Conservation (phyloP, 1,140 invertebrate genomes). For the Drosophila pandora region DNA sequence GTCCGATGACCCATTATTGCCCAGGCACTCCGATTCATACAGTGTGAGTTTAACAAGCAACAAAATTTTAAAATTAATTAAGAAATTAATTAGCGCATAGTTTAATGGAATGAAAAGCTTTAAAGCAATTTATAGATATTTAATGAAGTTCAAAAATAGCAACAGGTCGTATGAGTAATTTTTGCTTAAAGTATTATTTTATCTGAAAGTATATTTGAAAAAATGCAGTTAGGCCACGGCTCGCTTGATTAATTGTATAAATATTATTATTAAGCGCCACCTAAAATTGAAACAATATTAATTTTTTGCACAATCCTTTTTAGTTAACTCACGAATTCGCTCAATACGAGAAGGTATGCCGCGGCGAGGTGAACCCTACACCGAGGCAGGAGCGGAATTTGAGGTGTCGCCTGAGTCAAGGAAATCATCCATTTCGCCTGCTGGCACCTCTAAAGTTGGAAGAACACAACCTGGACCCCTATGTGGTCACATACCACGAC, state of each 20-base stretch:
- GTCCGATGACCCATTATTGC: constrained; percentile 11
- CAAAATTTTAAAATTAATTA: too few relatives aligned
- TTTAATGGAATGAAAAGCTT: background rate
- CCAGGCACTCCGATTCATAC: constrained; percentile 50
- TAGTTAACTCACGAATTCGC: constrained; percentile 83
- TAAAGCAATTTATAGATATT: background rate
- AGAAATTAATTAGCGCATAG: too few relatives aligned
- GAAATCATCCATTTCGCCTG: constrained; percentile 89
- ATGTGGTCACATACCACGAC: constrained; percentile 94
- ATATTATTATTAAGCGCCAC: too few relatives aligned
- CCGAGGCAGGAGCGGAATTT: constrained; percentile 39
- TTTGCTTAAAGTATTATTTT: too few relatives aligned
- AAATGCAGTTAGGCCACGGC: too few relatives aligned
- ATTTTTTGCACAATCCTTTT: too few relatives aligned
- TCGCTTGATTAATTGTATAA: too few relatives aligned
- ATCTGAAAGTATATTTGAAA: too few relatives aligned
- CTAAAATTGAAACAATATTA: too few relatives aligned
- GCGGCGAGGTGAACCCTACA: constrained; percentile 88
- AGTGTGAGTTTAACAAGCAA: constrained; percentile 40
- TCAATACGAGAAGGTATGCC: constrained; percentile 93
- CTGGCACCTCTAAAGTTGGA: constrained; percentile 96
- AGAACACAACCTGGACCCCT: constrained; percentile 92
- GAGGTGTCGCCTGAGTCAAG: constrained; percentile 91
- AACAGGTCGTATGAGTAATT: too few relatives aligned
- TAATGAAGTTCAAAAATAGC: too few relatives aligned